Evolutionary conservation across 2,113 vertebrate species (phyloP).

Genomic region (Pseudopodoces humilis): DNA sequence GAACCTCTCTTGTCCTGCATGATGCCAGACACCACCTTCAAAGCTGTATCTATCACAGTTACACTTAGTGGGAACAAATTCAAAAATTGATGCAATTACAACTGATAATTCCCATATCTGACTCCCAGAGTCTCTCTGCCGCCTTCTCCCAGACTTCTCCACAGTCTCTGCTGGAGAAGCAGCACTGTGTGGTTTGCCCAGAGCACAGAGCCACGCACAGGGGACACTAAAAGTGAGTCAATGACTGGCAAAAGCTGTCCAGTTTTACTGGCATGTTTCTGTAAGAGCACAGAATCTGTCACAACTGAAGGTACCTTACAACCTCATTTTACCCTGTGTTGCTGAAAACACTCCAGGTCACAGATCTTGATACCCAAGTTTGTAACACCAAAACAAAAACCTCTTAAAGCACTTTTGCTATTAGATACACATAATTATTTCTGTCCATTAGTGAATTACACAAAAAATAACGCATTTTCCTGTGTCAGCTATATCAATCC

Average conservation of each 20-base stretch:
- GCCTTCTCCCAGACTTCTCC: not conserved
- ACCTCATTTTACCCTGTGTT: not conserved
- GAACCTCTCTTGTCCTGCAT: not conserved
- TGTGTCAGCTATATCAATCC: not conserved
- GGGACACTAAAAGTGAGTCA: accelerated
- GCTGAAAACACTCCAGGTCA: not conserved
- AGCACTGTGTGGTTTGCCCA: not conserved
- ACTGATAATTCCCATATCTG: not conserved
- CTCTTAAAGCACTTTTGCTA: not conserved
- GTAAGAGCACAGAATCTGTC: not conserved
- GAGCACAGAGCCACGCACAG: not conserved
- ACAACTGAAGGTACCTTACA: not conserved
- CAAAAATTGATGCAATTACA: not conserved
- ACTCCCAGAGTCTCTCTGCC: not conserved
- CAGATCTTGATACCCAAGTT: not conserved
- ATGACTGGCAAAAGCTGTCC: not conserved
- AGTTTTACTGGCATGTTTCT: not conserved
- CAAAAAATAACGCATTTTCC: not conserved
- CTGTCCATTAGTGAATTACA: not conserved
- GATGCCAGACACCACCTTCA: not conserved
- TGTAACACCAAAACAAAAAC: not conserved
- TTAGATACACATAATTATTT: not conserved
- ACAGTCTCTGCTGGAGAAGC: not conserved
- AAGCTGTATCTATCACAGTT: not conserved
- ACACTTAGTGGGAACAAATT: not conserved